Evolutionary conservation across 1,140 invertebrate genomes (phyloP).

Genomic region (Drosophila ercepeae): DNA sequence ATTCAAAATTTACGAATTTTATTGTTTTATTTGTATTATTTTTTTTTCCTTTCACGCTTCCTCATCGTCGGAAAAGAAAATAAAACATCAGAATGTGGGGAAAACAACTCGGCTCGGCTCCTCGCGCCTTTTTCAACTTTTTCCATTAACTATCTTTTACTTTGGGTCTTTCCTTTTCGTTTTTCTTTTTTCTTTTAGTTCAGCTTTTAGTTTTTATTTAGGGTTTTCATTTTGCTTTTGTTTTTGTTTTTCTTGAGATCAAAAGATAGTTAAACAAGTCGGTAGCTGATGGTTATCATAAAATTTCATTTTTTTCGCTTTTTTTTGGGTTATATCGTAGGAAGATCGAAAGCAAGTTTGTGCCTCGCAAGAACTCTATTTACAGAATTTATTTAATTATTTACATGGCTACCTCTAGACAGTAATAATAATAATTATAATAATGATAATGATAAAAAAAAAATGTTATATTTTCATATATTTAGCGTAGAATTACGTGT

Average conservation of each 20-base stretch:
- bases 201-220: constrained; percentile 14
- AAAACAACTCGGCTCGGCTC: constrained; percentile 16
- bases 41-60: constrained; percentile 13
- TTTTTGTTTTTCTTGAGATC: constrained; percentile 69
- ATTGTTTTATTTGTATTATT: constrained; percentile 68
- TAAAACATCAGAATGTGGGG: background rate
- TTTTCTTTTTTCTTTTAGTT: constrained; percentile 36
- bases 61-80: constrained; percentile 16
- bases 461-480: too few relatives aligned
- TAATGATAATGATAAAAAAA: constrained; percentile 40
- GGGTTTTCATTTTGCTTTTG: constrained; percentile 12
- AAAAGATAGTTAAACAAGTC: constrained; percentile 77
- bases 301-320: constrained; percentile 13
- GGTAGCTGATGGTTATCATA: constrained; percentile 20
- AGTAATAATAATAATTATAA: constrained; percentile 40
- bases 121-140: constrained; percentile 21
- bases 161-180: constrained; percentile 58
- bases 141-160: constrained; percentile 76
- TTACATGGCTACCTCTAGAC: constrained; percentile 42
- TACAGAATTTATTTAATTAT: constrained; percentile 63
- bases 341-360: constrained; percentile 37
- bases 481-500: constrained; percentile 38
- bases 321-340: constrained; percentile 26
- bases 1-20: constrained; percentile 79
- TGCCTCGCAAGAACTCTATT: constrained; percentile 49